Base-by-base conservation (phyloP, 64 coral and sea anemone species). In the Pocillopora verrucosa region DNA sequence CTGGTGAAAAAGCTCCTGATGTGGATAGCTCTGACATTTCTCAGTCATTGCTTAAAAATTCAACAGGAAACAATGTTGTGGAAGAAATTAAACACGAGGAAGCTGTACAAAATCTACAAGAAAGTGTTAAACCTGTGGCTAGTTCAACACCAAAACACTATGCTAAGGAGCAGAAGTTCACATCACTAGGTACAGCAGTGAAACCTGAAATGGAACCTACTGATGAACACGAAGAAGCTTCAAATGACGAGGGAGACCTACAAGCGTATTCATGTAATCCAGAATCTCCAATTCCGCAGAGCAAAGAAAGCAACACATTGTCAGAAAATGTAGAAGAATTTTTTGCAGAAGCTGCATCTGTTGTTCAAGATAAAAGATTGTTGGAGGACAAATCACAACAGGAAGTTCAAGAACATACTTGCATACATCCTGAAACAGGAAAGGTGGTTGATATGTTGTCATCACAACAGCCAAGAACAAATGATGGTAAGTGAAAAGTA, bases 91-190 rank as follows among this genome's bases (percentile, higher is more conserved):
- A 14, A 11, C 45, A 16, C 16, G 64, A 85, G 26, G 11, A 14
- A 30, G 64, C 36, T 51, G 37, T 26, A 13, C 63, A 70, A 56
- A 13, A 72, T 22, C 70, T 37, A 58, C 7, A 30, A 56, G 17
- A 22, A 2, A 13, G 72, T 20, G 37, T 72, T 57, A 4, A 51
- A 25, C 82, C 82, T 22, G 13, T 85, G 15, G 82, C 63, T 17
- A 85, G 82, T 25, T 85, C 82, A 72, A 85, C 82, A 25, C 82
- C 82, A 73, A 85, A 85, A 26, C 38, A 12, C 1, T 14, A 3
- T 83, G 63, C n/a, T 13, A 69, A 83, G 62, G 64, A 72, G 30
- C 36, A 13, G 41, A 51, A 51, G 13, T 57, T 7, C 25, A 11
- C 20, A n/a, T 24, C 22, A 70, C 67, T 70, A 24, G 64, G 22